Evolutionary conservation across 2,113 vertebrate species (phyloP), one percentile per base, ranked within the genome.

Genomic region (Sorex fumeus): DNA sequence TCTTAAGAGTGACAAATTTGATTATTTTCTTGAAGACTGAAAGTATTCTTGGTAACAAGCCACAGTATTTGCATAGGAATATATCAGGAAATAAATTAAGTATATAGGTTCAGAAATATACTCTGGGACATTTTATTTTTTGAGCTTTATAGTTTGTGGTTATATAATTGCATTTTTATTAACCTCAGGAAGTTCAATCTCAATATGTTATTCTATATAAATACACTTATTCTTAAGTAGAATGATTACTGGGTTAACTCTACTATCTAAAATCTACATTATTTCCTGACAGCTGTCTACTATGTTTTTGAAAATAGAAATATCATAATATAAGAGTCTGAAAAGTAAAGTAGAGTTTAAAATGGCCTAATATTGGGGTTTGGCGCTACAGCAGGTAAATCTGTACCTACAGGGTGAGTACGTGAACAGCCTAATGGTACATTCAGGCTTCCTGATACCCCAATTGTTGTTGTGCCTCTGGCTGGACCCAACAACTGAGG

Each of bases 331-430:
- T 83, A 71, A 91, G 88, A 23, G 85, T 36, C 70, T 76, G 12
- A 84, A 72, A 85, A 45, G 86, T 82, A 50, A 84, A 67, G 90
- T 64, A 85, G 57, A 77, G 2, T 77, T 94, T 53, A 53, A 53
- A 53, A 12, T 53, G 53, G 53, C 53, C 40, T 40, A 40, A 40
- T 40, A 40, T 7, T 40, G 40, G 3, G 40, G 40, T 40, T 3
- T 40, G 40, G 40, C 7, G 40, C 40, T 40, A 40, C 40, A 40
- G 40, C 40, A 40, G 40, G 40, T 40, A 40, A 40, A 40, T 40
- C 40, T 40, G 40, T 40, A 40, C 40, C 40, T 40, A 40, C 40
- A 40, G 7, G 40, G 40, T 40, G 40, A 40, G 40, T 40, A 7
- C 40, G 7, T 40, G 40, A 40, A 40, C 40, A 40, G 40, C 40